Percentiles rank a stretch among this genome's conserved stretches.
Evolutionary conservation across 2,888 invertebrate species (phyloP).

Genomic region (Drosophila lutescens): DNA sequence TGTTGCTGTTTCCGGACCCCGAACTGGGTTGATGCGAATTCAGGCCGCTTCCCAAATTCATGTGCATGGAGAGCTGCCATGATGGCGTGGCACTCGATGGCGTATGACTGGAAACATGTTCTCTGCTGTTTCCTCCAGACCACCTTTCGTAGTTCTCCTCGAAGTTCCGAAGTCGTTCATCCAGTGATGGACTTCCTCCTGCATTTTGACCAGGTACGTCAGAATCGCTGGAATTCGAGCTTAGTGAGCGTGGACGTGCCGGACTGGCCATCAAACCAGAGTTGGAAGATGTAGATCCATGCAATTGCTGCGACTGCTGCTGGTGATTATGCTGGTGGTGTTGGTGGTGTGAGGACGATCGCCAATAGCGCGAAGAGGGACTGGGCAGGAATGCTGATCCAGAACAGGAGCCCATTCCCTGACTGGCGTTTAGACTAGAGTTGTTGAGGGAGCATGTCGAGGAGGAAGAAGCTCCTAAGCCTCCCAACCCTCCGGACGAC

Average conservation of each 20-base stretch:
- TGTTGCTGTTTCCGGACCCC: constrained; percentile 62
- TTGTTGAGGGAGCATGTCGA: constrained; percentile 70
- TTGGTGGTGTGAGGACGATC: constrained; percentile 66
- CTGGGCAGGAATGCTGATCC: constrained; percentile 66
- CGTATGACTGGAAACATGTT: constrained; percentile 40
- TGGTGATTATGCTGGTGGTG: constrained; percentile 46
- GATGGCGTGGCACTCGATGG: constrained; percentile 83
- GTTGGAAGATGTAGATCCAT: constrained; percentile 33
- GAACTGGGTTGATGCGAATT: constrained; percentile 55
- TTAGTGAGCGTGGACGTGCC: constrained; percentile 89
- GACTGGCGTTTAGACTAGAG: constrained; percentile 84
- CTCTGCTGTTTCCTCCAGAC: constrained; percentile 86
- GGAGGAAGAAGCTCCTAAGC: constrained; percentile 45
- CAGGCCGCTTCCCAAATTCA: constrained; percentile 48
- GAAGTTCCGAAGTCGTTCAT: constrained; percentile 95
- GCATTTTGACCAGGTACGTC: constrained; percentile 85
- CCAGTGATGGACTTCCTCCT: constrained; percentile 90
- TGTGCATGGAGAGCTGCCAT: constrained; percentile 64
- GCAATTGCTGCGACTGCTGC: constrained; percentile 80
- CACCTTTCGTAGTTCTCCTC: constrained; percentile 97
- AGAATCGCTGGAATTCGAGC: constrained; percentile 90
- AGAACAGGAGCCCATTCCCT: constrained; percentile 48
- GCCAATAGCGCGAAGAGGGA: constrained; percentile 76
- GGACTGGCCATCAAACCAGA: constrained; percentile 86
- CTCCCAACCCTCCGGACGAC: constrained; percentile 33